Evolutionary conservation across 2,888 invertebrate genomes (phyloP), one percentile per base, ranked within the genome.

Genomic region (Sminthurinus aureus): DNA sequence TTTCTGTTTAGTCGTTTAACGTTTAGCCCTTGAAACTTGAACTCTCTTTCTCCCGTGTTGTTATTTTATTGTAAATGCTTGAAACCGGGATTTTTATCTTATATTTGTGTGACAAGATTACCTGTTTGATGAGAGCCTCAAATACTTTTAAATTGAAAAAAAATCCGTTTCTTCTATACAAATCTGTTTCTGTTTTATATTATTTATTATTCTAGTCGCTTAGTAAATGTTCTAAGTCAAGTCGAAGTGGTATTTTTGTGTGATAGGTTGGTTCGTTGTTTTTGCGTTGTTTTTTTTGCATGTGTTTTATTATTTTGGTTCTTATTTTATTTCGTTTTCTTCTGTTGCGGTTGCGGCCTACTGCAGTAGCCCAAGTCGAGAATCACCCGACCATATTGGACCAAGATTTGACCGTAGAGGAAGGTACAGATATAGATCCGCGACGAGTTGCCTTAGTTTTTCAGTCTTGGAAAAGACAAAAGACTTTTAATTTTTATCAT

Each of bases 331-430:
- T 50, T 80, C 74, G 74, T 84, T 88, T 87, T 86, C 89, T 85
- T 87, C 84, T 84, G 78, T 50, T 79, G 76, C 83, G 38, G 38
- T n/a, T n/a, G n/a, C n/a, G n/a, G n/a, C n/a, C n/a, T 85, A 87
- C 84, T 84, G 79, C 50, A 78, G 75, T 84, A 96, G 96, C 91
- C 96, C 96, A 89, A 95, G 94, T 90, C 93, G 95, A 89, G 96
- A 96, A 91, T 95, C 95, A 89, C 95, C 96, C 87, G 93, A 93
- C 90, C 91, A 92, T 92, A 95, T 95, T 92, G 96, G 96, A 89
- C 96, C 96, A 89, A 93, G 96, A 90, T 96, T 96, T 93, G 94
- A 95, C 91, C 93, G 95, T 87, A 93, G 93, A 93, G 95, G 94
- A 93, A 95, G 95, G 95, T 95, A 93, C 90, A 91, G 95, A 95